A percentile compares a stretch with the other conserved stretches of the same genome.
phyloP scores from a whole-genome alignment of 2,113 vertebrate genomes.

The Tricholaema leucomelas region DNA sequence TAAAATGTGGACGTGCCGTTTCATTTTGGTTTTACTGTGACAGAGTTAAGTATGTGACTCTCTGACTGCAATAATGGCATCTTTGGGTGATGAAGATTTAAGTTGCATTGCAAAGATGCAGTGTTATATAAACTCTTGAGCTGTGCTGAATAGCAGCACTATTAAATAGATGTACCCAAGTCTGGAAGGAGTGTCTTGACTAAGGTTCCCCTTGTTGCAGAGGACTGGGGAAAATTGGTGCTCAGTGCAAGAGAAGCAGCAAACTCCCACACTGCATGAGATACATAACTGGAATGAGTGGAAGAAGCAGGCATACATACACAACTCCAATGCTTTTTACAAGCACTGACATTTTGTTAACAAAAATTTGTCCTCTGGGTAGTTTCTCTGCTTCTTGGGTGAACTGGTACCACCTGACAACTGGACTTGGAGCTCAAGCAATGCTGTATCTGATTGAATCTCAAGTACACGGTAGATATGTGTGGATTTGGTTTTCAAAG shows the following conservation, averaged over 20 bases:
- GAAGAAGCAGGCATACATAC: background rate
- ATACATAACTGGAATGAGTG: background rate
- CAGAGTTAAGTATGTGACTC: conserved; percentile 59
- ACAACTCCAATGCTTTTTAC: background rate
- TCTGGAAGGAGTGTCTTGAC: background rate
- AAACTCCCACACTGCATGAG: background rate
- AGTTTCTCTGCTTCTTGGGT: background rate
- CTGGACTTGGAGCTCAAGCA: background rate
- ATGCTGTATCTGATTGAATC: background rate
- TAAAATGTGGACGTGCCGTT: conserved; percentile 40
- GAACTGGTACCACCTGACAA: background rate
- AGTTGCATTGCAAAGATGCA: conserved; percentile 68
- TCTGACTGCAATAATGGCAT: conserved; percentile 53
- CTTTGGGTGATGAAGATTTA: conserved; percentile 68
- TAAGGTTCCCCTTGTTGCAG: background rate
- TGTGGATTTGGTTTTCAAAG: rapidly evolving
- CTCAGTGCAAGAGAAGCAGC: background rate
- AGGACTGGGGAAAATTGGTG: background rate
- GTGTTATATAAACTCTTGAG: conserved; percentile 46
- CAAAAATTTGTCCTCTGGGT: background rate
- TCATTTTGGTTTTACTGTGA: conserved; percentile 33
- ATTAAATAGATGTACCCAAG: conserved; percentile 27
- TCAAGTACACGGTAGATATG: rapidly evolving
- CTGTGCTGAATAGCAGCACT: conserved; percentile 23
- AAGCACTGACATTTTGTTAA: rapidly evolving